Base-by-base conservation (phyloP, 2,797 vertebrate species). In the Microctenopoma steveboyesi region DNA sequence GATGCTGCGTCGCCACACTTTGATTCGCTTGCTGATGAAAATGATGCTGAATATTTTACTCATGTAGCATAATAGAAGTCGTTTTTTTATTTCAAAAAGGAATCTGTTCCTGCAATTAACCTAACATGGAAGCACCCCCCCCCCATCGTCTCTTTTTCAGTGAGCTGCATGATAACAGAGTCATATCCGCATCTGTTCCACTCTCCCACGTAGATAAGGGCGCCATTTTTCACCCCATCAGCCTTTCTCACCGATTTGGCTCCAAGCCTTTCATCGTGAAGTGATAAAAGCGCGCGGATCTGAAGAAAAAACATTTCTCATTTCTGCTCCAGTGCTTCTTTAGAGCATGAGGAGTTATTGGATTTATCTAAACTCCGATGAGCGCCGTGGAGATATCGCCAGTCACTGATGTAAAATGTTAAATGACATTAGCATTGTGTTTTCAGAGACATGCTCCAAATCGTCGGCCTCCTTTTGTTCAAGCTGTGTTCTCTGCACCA, bases 141-240 rank as follows among this genome's bases (percentile, higher is more conserved):
- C 35, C 10, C 59, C 57, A 67, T 40, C 66, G 69, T 45, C 49
- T 77, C 71, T 69, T 42, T 78, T 72, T 83, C 78, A 64, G 55
- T 65, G 69, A 72, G 82, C 81, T 45, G 82, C 74, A 66, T 64
- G 71, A 82, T 86, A 83, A 83, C 77, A 67, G 68, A 84, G 79
- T 81, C 82, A 72, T 78, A 82, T 81, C 84, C 64, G 70, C 82
- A 82, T 88, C 78, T 82, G 58, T 84, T 87, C 79, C 70, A 58
- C 85, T 78, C 77, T 61, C 64, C 57, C 52, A 59, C 67, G 5
- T 69, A 84, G 86, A 89, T 86, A 86, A 90, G 79, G 60, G 33
- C 7, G 12, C 4, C 16, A 15, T 46, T 86, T 87, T 69, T 68
- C 83, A 71, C 73, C 45, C 73, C 74, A 70, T 89, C 87, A 81